Evolutionary conservation across 2,113 vertebrate genomes (phyloP), one percentile per base, ranked within the genome.

Genomic region (Burhinus bistriatus): DNA sequence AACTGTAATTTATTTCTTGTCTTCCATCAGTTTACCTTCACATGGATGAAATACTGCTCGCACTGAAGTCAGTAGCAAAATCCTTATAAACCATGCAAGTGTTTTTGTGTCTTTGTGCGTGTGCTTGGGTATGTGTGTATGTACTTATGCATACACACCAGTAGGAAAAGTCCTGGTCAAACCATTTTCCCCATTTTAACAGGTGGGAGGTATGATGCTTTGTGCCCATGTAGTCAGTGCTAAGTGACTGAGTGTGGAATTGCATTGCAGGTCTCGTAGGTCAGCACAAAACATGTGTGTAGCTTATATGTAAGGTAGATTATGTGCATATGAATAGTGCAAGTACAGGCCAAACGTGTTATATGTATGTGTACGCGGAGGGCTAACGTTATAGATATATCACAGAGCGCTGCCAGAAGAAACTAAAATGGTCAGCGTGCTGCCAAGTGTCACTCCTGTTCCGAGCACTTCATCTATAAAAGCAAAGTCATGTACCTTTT

Each of bases 131-230:
- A 25, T 23, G 9, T 65, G n/a, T 38, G 29, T 12, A 8, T 51
- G 34, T 16, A 42, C 34, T 36, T 82, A 36, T 20, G n/a, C 4
- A n/a, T 7, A 40, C 9, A n/a, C 2, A 9, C 7, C 15, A 44
- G 40, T 5, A 72, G 52, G 21, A 64, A 83, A 65, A 45, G 8
- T 69, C 61, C 62, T 66, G 27, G 61, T 69, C 9, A 61, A 44
- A 26, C 61, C 0, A 1, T 61, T 89, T 54, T 6, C 61, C 23
- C 3, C 1, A 4, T 25, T 80, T 19, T 12, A 54, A 49, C 4
- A 61, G 85, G 18, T 8, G 40, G 20, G 8, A 71, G 15, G 5
- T 44, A 19, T n/a, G 23, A 69, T 38, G 18, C 38, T 83, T 88
- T 88, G n/a, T 84, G 9, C 10, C 34, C 27, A 16, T 23, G 26